Percentiles rank a stretch among this genome's conserved stretches.
Conservation (phyloP, 1,140 invertebrate species). For the Philopotamus ludificatus region DNA sequence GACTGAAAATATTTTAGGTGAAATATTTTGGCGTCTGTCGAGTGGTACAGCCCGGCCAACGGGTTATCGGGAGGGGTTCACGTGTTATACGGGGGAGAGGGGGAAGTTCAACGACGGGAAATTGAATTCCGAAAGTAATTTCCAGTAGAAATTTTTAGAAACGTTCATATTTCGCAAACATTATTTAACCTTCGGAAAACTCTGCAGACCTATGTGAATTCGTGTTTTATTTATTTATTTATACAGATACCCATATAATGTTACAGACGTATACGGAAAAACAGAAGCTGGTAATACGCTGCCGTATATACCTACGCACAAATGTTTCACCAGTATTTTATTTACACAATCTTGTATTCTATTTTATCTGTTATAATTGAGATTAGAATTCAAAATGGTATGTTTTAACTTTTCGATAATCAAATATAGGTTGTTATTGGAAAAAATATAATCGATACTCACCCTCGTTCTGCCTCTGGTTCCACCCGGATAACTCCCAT, state of each 20-base stretch:
- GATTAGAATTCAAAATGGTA: background rate
- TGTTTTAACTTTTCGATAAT: no score
- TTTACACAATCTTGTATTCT: background rate
- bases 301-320: no score
- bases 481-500: constrained; percentile 48
- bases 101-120: constrained; percentile 37
- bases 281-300: no score
- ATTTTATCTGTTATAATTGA: background rate
- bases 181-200: constrained; percentile 29
- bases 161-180: constrained; percentile 37
- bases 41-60: background rate
- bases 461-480: constrained; percentile 55
- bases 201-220: background rate
- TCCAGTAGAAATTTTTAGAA: constrained; percentile 40
- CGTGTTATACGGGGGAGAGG: constrained; percentile 3
- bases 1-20: constrained; percentile 12
- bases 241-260: background rate
- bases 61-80: background rate
- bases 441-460: no score
- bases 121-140: constrained; percentile 42
- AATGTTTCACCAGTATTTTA: background rate
- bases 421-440: no score
- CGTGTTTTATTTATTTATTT: constrained; percentile 2
- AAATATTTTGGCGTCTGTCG: background rate
- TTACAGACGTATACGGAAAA: no score